Conservation (phyloP, 2,888 invertebrate genomes). For the Hipparchia semele region DNA sequence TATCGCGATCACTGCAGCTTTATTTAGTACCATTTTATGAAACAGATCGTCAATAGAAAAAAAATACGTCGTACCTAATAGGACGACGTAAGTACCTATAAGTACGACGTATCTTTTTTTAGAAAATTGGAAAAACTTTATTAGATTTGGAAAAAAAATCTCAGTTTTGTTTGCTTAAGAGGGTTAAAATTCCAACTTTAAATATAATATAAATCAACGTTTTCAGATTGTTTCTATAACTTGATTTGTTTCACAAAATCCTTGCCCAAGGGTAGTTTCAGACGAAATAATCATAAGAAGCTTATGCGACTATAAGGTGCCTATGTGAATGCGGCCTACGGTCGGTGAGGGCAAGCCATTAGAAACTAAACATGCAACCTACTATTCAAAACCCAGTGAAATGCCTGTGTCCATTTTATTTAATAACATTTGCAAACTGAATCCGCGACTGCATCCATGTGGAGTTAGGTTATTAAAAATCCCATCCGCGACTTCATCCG, state of each 20-base stretch:
- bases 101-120: background rate
- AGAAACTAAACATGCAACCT: conserved; percentile 35
- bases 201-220: too few relatives aligned
- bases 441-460: too few relatives aligned
- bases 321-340: conserved; percentile 25
- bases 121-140: background rate
- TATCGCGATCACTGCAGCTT: background rate
- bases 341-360: conserved; percentile 24
- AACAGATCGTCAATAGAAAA: background rate
- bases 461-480: too few relatives aligned
- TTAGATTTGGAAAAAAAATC: background rate
- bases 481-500: too few relatives aligned
- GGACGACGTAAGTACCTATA: too few relatives aligned
- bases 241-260: conserved; percentile 22
- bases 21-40: background rate
- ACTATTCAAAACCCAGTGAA: background rate
- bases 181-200: background rate
- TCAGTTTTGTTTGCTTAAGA: background rate
- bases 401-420: conserved; percentile 2
- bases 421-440: background rate
- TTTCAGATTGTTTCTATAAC: background rate
- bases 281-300: conserved; percentile 38
- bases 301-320: conserved; percentile 35
- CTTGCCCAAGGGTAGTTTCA: conserved; percentile 15
- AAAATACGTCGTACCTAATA: background rate